Evolutionary conservation across 2,888 invertebrate genomes (phyloP).

Genomic region (Synergus umbraculus): DNA sequence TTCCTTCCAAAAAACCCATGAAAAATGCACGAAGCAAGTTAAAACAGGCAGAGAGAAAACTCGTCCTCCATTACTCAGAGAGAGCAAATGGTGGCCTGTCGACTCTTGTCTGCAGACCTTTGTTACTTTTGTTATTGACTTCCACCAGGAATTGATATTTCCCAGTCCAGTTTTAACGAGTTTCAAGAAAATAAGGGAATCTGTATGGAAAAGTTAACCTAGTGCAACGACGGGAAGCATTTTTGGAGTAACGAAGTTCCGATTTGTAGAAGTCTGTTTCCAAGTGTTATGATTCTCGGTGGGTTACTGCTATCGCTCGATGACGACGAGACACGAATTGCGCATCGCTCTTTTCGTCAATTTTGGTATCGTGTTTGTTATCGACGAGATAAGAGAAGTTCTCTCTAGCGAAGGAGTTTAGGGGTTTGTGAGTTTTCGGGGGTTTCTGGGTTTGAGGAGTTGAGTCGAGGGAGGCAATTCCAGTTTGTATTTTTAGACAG

Average conservation of each 20-base stretch:
- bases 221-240: not conserved
- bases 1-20: not conserved
- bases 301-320: slow-evolving; percentile 53
- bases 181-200: not conserved
- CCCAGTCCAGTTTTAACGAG: slow-evolving; percentile 53
- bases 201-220: not conserved
- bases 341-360: slow-evolving; percentile 59
- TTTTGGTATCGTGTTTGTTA: slow-evolving; percentile 36
- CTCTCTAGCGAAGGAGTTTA: not conserved
- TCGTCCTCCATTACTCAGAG: slow-evolving; percentile 74
- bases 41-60: slow-evolving; percentile 54
- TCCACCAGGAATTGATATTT: slow-evolving; percentile 44
- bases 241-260: not conserved
- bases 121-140: slow-evolving; percentile 59
- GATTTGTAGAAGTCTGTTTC: slow-evolving; percentile 43
- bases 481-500: slow-evolving; percentile 37
- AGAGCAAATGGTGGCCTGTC: slow-evolving; percentile 73
- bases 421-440: not conserved
- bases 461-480: not conserved
- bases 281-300: slow-evolving; percentile 63
- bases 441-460: not conserved
- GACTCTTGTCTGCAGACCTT: slow-evolving; percentile 63
- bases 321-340: slow-evolving; percentile 62
- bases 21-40: not conserved
- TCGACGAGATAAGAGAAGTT: slow-evolving; percentile 32